Conservation (phyloP, 2,888 invertebrate species). For the Acronicta alni region DNA sequence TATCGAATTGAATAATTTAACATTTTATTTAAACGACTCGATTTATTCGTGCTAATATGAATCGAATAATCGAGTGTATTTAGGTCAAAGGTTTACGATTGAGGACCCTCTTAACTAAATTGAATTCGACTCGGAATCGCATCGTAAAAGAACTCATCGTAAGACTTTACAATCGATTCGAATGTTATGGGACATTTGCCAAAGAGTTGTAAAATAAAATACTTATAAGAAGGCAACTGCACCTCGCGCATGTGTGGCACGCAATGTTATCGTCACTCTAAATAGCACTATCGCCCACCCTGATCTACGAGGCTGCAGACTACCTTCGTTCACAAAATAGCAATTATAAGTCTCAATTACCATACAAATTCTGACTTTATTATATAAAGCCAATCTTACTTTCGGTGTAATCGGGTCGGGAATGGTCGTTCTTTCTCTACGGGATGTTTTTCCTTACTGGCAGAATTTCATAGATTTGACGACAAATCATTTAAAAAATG, state of each 20-base stretch:
- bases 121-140: conserved; percentile 82
- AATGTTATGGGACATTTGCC: conserved; percentile 63
- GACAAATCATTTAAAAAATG: too few species aligned
- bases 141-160: conserved; percentile 81
- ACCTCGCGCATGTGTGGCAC: conserved; percentile 35
- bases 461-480: too few species aligned
- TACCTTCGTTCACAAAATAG: neutral
- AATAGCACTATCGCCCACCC: conserved; percentile 19
- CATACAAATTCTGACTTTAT: too few species aligned
- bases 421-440: too few species aligned
- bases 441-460: too few species aligned
- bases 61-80: conserved; percentile 68
- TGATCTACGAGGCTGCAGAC: conserved; percentile 3
- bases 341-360: neutral
- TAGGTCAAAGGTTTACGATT: conserved; percentile 84
- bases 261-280: conserved; percentile 30
- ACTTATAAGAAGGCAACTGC: conserved; percentile 56
- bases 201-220: conserved; percentile 61
- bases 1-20: conserved; percentile 54
- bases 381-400: too few species aligned
- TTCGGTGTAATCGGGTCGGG: too few species aligned
- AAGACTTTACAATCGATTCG: conserved; percentile 74
- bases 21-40: conserved; percentile 58
- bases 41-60: conserved; percentile 68
- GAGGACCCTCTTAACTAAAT: conserved; percentile 81